Base-by-base conservation (phyloP, 1,140 invertebrate genomes). In the Stenopsyche tienmushanensis region DNA sequence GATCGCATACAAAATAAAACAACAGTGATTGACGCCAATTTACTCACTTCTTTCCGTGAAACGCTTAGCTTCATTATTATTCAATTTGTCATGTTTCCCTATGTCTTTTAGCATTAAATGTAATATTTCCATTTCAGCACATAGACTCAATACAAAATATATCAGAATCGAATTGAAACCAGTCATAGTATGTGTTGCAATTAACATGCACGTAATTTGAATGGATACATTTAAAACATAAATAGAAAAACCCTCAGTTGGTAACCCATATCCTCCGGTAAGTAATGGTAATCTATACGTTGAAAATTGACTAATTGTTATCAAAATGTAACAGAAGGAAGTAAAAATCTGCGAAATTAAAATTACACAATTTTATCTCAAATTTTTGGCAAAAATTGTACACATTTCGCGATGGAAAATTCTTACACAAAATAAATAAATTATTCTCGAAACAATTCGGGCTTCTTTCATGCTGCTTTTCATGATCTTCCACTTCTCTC, bases 121-220 rank as follows among this genome's bases (percentile, higher is more conserved):
- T 20, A 67, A 15, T 13, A 67, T 53, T 39, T 67, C 66, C 15
- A 64, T 64, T 2, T 58, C 13, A 8, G 60, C 53, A 15, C 66
- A 67, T 3, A 63, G 25, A 18, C 49, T 50, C 10, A 67, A 41
- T 5, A 67, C 17, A 20, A 58, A 53, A 52, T 67, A 64, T 5
- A 67, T 26, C 29, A 25, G 53, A 18, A 67, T 17, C 5, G 39
- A 8, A 18, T 50, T 45, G 24, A 50, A 63, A 21, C 60, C 66
- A 8, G 21, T 26, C 23, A 67, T 20, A 13, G 21, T 3, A 18
- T 44, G 3, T 2, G 25, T 24, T 0, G 49, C 42, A 0, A 64
- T 9, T 1, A 34, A 7, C 42, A 67, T 53, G 8, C 45, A 34
- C 18, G 10, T 50, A 10, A 42, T 18, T 21, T 67, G 53, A 0